Evolutionary conservation across 2,888 invertebrate genomes (phyloP), one percentile per base, ranked within the genome.

Genomic region (Folsomia candida): DNA sequence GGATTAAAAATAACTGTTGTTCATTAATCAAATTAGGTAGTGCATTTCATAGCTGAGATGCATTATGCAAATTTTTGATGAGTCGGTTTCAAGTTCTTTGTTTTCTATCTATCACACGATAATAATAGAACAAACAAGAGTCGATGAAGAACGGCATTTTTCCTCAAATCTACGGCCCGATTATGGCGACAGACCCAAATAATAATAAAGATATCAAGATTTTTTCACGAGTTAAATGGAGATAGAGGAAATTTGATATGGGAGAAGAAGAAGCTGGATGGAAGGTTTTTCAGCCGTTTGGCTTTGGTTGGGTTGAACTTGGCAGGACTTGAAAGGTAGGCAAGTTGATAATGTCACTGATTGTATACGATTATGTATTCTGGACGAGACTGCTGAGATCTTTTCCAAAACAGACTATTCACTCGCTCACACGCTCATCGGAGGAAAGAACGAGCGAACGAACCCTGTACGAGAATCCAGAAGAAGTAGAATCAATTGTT

Each of bases 311-410:
- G 18, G 54, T 54, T 54, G 20, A 54, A 54, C 20, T 54, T 54
- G 22, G 54, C 54, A 54, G 54, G 11, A 54, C 54, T 54, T 54
- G 54, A 54, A 54, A 54, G 54, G 54, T 54, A 54, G 54, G 54
- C n/a, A 54, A 54, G 54, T 54, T 54, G 54, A 54, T 54, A 54
- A 54, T 54, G 54, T 54, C 54, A 54, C 54, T 54, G 54, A 54
- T 54, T 54, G 54, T 54, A 54, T 54, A 54, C 54, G 54, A 54
- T 54, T 54, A 54, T 54, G 54, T 54, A 54, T 54, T 54, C 54
- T 54, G 54, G 22, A 54, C 54, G 54, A 54, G 20, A n/a, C 54
- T 54, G 4, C 37, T 37, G 20, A 54, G 22, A 54, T 54, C 54
- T n/a, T 54, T 22, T 54, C 54, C 54, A 54, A 54, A 22, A 22